Base-by-base conservation (phyloP, 2,113 vertebrate genomes). In the Salminus brasiliensis region DNA sequence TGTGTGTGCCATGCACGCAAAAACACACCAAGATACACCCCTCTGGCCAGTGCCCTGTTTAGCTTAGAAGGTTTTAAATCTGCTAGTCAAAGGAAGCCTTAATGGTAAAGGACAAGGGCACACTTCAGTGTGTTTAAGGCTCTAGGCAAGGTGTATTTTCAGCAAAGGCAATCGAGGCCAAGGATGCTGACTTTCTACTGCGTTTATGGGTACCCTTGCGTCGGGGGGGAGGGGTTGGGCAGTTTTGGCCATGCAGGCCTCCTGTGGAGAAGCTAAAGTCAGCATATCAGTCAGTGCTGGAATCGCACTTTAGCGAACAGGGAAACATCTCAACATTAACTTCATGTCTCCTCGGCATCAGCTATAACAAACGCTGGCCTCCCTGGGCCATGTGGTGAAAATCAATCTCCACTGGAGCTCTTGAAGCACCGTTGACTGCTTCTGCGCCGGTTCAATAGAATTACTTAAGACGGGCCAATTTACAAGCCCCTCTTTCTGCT, bases 81-180 rank as follows among this genome's bases (percentile, higher is more conserved):
- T 63, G 25, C 25, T 63, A 16, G 25, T 23, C 55, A 69, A 68
- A 69, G 41, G 60, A 65, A 5, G 2, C n/a, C 4, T 36, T 76
- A 67, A 30, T 55, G 41, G 34, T 49, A 52, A 30, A 9, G 25
- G 27, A 79, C 72, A 83, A 83, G 76, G 65, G 13, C 81, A 55
- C 29, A 21, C 53, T 78, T 82, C 23, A 76, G 15, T 53, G 71
- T 74, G 32, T 69, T 69, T 68, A 34, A 29, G 12, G 63, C 71
- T 71, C 57, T n/a, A 34, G 65, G 65, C n/a, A 1, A 52, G 7
- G 15, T 25, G 55, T 82, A 59, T 78, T 60, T 72, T 39, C 43
- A 70, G 63, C 76, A 74, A 72, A 72, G 70, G 52, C 81, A 82
- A 73, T 43, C 55, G 25, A 75, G 65, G 71, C 63, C 76, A 79